Evolutionary conservation across 2,797 vertebrate genomes (phyloP), one percentile per base, ranked within the genome.

Genomic region (Neomorphus geoffroyi): DNA sequence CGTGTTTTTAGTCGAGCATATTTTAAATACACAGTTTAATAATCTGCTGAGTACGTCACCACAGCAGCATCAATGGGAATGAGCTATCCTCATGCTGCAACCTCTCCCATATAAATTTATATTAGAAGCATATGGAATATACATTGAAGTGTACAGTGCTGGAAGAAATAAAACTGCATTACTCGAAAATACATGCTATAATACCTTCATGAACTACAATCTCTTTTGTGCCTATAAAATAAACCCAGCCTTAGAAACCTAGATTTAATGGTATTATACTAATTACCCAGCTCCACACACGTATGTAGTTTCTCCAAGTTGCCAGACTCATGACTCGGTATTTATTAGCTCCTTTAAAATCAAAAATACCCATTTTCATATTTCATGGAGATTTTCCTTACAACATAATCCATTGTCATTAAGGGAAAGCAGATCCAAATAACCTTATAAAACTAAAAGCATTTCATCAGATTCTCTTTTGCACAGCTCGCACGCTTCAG

Each of bases 361-460:
- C 74, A 95, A 58, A 96, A 66, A 91, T 66, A 95, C 11, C 77
- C 37, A 85, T 81, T 93, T 97, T 86, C 19, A 17, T 93, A 94
- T 64, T 96, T 94, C 85, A 91, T 51, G 69, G 84, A 86, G 86
- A 96, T 96, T 94, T 95, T 81, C 88, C 93, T 69, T 95, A 82
- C 77, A 80, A 69, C 94, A 71, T 80, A 94, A 92, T 91, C 94
- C 84, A 92, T 93, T 92, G 86, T 88, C 74, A 75, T 7, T n/a
- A 94, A 85, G 72, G 35, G 87, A 93, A 97, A 97, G 94, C 80
- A 90, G 86, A 97, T 93, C 80, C 74, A 95, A 96, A 93, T 93
- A 93, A 96, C 84, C 72, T 91, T 80, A 37, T 75, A 80, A 95
- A 94, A 97, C 75, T 88, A 57, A 90, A 95, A 94, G 86, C 58